Percentiles rank a stretch among this genome's conserved stretches.
Conservation (phyloP, 2,888 invertebrate genomes). For the Parascotia fuliginaria region DNA sequence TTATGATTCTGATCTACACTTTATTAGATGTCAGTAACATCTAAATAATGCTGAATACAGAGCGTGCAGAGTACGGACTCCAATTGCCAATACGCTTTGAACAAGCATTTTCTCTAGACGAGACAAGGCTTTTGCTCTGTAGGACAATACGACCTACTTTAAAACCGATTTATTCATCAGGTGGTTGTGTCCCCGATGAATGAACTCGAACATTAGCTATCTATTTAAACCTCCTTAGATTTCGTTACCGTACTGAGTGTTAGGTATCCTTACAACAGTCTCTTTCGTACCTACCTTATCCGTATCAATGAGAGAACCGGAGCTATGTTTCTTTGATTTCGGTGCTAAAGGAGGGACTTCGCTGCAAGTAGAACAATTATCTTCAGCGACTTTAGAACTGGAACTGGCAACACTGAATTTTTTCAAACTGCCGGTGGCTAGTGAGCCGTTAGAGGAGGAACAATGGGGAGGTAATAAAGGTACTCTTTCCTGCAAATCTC, state of each 20-base stretch:
- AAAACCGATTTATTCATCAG: not conserved
- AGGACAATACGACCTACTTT: no score
- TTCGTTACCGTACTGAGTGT: slow-evolving; percentile 73
- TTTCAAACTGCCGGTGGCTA: slow-evolving; percentile 74
- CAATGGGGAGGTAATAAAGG: slow-evolving; percentile 77
- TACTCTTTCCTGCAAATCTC: slow-evolving; percentile 73
- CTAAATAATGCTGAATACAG: no score
- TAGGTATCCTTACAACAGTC: slow-evolving; percentile 77
- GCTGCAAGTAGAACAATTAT: slow-evolving; percentile 74
- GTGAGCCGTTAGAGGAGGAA: slow-evolving; percentile 78
- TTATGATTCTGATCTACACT: no score
- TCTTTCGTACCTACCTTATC: slow-evolving; percentile 75
- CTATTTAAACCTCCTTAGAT: slow-evolving; percentile 52
- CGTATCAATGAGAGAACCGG: slow-evolving; percentile 76
- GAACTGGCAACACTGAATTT: slow-evolving; percentile 72
- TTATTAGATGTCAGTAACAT: no score
- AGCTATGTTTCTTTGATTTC: slow-evolving; percentile 77
- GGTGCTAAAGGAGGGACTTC: slow-evolving; percentile 77
- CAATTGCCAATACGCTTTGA: no score
- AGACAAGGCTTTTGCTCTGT: no score
- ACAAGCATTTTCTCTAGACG: no score
- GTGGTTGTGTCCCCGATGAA: slow-evolving; percentile 3
- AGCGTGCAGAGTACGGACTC: no score
- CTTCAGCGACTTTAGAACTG: slow-evolving; percentile 66
- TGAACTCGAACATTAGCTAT: slow-evolving; percentile 40